phyloP scores from a whole-genome alignment of 2,113 vertebrate species.

The Megalops atlanticus region DNA sequence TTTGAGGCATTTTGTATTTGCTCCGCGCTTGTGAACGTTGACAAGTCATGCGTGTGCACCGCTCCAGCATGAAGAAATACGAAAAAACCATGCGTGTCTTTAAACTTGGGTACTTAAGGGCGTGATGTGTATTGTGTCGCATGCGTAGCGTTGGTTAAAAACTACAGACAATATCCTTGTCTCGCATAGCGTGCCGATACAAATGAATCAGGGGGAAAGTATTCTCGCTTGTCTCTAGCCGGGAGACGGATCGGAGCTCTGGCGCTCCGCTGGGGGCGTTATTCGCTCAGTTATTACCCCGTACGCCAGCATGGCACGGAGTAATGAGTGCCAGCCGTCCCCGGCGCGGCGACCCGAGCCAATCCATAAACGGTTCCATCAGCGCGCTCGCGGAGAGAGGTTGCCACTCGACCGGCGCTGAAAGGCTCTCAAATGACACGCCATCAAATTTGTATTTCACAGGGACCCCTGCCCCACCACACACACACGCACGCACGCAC shows the following conservation, averaged over 20 bases:
- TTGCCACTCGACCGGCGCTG: slow-evolving; percentile 75
- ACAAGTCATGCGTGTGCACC: neutral
- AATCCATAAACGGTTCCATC: slow-evolving; percentile 80
- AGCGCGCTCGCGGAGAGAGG: slow-evolving; percentile 79
- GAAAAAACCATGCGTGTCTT: neutral
- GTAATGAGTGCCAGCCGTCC: neutral
- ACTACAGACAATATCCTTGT: neutral
- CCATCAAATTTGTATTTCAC: slow-evolving; percentile 74
- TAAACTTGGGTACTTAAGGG: too few species aligned
- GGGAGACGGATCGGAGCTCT: too few species aligned
- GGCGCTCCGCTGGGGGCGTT: neutral
- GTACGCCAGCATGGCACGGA: slow-evolving; percentile 7
- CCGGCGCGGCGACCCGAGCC: slow-evolving; percentile 1
- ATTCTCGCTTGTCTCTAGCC: neutral
- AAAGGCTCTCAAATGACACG: slow-evolving; percentile 75
- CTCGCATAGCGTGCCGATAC: neutral
- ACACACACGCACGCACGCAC: neutral
- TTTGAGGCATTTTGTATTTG: neutral
- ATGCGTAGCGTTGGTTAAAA: neutral
- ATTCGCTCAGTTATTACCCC: neutral
- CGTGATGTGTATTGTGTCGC: neutral
- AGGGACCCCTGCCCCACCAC: slow-evolving; percentile 51
- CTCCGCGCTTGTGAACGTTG: neutral
- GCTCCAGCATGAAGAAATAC: neutral
- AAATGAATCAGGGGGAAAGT: neutral